Conservation (phyloP, 2,888 invertebrate genomes). For the Cordilura impudica region DNA sequence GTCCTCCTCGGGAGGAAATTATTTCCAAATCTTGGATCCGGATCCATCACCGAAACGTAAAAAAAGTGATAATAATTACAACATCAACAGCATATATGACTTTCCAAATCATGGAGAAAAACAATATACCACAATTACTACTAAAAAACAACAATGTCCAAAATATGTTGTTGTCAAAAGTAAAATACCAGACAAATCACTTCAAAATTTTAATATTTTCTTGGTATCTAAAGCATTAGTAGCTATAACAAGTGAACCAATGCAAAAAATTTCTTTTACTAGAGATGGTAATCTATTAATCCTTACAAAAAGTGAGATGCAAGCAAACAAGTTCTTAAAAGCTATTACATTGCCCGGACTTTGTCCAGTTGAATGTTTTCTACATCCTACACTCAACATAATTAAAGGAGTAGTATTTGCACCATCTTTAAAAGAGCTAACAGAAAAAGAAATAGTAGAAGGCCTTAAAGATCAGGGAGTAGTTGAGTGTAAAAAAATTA, state of each 20-base stretch:
- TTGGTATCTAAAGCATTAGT: background rate
- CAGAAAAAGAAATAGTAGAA: background rate
- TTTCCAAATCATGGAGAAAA: too few relatives aligned
- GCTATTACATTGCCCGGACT: background rate
- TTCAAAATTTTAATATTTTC: background rate
- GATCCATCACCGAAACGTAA: too few relatives aligned
- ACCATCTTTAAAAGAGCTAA: background rate
- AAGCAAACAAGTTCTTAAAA: slow-evolving; percentile 9
- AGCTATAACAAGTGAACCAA: background rate
- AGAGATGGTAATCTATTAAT: slow-evolving; percentile 10
- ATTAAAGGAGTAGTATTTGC: slow-evolving; percentile 13
- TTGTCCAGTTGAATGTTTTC: background rate
- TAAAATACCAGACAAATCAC: background rate
- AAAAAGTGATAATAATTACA: too few relatives aligned
- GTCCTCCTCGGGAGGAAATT: too few relatives aligned
- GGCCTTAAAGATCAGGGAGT: slow-evolving; percentile 27
- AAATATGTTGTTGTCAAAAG: background rate
- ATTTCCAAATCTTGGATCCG: too few relatives aligned
- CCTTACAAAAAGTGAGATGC: background rate
- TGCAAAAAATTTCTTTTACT: background rate
- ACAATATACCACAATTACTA: too few relatives aligned
- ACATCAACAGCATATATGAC: too few relatives aligned
- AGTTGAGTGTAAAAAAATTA: too few relatives aligned
- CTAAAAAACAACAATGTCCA: background rate
- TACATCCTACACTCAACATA: background rate